Conservation (phyloP, 2,113 vertebrate genomes). For the Ptychochromis oligacanthus region DNA sequence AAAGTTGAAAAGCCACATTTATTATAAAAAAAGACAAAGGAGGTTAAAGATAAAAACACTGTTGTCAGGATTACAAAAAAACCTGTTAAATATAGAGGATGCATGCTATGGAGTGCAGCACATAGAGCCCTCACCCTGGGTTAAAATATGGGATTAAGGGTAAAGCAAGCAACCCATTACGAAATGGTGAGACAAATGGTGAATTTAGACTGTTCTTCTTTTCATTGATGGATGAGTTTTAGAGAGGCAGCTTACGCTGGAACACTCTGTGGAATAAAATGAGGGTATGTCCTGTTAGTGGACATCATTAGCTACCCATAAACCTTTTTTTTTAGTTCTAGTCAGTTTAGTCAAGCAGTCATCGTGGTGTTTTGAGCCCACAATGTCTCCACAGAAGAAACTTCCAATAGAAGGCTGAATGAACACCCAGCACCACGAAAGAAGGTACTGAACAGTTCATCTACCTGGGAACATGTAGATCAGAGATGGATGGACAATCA, state of each 20-base stretch:
- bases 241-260: not conserved
- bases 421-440: conserved; percentile 7
- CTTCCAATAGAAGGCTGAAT: not conserved
- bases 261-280: not conserved
- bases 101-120: conserved; percentile 32
- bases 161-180: not conserved
- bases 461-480: not conserved
- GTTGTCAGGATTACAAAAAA: conserved; percentile 15
- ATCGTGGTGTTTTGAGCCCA: not conserved
- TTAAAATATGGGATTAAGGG: conserved; percentile 17
- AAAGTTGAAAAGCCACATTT: not conserved
- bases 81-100: conserved; percentile 28
- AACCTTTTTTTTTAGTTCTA: not conserved
- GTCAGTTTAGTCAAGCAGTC: not conserved
- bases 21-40: not conserved
- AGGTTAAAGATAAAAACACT: conserved; percentile 4
- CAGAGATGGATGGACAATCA: not conserved
- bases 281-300: not conserved
- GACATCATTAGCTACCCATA: no score
- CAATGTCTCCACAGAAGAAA: not conserved
- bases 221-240: not conserved
- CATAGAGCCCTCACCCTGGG: not conserved
- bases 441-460: not conserved
- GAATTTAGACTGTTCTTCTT: not conserved
- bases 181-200: not conserved